A percentile compares a stretch with the other conserved stretches of the same genome.
Conservation (phyloP, 2,113 vertebrate species). For the Microtus montanus region DNA sequence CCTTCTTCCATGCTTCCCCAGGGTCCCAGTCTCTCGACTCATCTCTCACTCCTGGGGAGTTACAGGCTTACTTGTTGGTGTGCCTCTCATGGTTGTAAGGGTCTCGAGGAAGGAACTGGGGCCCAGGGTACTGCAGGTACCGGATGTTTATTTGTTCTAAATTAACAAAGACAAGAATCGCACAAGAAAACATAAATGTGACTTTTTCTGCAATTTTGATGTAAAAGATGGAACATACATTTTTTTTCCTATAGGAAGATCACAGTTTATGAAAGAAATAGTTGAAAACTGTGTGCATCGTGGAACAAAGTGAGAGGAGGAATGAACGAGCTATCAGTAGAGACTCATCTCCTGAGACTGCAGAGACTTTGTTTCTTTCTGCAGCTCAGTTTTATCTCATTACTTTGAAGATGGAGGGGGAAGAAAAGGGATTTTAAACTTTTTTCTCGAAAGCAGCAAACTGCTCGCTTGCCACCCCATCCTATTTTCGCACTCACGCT, state of each 20-base stretch:
- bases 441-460: slow-evolving; percentile 60
- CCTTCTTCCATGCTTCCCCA: background rate
- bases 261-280: slow-evolving; percentile 32
- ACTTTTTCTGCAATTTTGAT: background rate
- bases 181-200: background rate
- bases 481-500: slow-evolving; percentile 67
- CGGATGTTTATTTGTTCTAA: background rate
- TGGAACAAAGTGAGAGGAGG: background rate
- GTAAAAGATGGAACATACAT: background rate
- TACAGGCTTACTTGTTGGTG: background rate
- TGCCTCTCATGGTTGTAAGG: background rate
- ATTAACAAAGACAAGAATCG: background rate
- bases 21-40: background rate
- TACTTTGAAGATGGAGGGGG: background rate
- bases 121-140: background rate
- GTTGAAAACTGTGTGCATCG: background rate
- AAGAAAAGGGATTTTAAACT: slow-evolving; percentile 14
- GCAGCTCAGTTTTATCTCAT: slow-evolving; percentile 43
- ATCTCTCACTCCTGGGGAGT: background rate
- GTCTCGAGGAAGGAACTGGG: background rate
- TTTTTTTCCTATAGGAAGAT: background rate
- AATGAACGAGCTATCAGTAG: background rate
- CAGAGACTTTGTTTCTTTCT: slow-evolving; percentile 23
- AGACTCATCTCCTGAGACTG: background rate
- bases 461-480: slow-evolving; percentile 64